These are phyloP conservation scores for Pelagia noctiluca DNA, from an alignment of 30 jellyfish, hydroid and myxozoan genomes.

Conservation along the genomic window DNA sequence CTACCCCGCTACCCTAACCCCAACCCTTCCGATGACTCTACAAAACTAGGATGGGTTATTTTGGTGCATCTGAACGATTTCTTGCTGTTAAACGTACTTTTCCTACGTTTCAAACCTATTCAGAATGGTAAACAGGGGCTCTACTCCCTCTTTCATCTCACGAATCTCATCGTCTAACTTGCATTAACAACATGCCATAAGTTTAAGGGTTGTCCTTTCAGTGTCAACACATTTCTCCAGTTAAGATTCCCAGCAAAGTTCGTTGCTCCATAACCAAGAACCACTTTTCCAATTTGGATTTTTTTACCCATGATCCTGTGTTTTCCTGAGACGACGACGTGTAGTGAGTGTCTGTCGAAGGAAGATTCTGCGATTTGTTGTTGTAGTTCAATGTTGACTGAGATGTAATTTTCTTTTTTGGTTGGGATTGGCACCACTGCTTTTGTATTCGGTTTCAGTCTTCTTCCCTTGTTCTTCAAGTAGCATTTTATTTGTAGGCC, in stretches of 20 bases:
- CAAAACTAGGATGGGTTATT: no score
- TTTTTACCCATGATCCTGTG: conserved; percentile 44
- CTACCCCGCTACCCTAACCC: no score
- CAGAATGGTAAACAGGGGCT: neutral
- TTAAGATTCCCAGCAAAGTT: conserved; percentile 17
- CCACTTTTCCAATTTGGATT: conserved; percentile 27
- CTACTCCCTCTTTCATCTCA: neutral
- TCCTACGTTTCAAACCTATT: neutral
- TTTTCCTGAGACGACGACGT: conserved; percentile 55
- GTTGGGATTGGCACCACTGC: conserved; percentile 10
- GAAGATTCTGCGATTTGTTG: conserved; percentile 1
- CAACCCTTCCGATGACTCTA: no score
- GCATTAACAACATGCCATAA: conserved; percentile 60
- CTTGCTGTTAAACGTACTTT: no score
- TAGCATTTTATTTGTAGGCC: conserved; percentile 39
- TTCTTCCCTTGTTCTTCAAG: conserved; percentile 50
- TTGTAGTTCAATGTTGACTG: conserved; percentile 37
- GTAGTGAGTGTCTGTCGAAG: conserved; percentile 37
- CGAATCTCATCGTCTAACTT: no score
- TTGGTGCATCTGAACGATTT: no score
- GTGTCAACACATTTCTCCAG: conserved; percentile 41
- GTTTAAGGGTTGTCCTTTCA: conserved; percentile 27
- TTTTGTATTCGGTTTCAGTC: conserved; percentile 5
- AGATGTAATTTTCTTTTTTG: conserved; percentile 9
- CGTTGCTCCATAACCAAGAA: conserved; percentile 42